Percentiles rank a stretch among this genome's conserved stretches.
Evolutionary conservation across 1,140 invertebrate species (phyloP).

Genomic region (Stratiolaelaps scimitus): DNA sequence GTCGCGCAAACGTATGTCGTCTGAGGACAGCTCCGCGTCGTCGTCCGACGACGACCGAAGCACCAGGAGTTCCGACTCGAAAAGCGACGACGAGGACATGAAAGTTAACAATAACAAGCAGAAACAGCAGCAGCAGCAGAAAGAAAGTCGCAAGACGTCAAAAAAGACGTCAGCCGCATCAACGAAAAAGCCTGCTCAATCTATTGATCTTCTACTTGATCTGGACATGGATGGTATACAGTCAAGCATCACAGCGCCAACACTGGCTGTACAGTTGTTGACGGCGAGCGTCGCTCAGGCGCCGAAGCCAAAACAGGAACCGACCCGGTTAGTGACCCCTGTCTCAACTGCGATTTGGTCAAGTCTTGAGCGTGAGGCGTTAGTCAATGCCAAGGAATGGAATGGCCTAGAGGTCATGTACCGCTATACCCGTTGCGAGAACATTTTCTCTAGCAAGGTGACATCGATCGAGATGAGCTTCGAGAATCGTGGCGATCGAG

Average conservation of each 20-base stretch:
- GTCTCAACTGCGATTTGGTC: constrained; percentile 4
- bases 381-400: constrained; percentile 33
- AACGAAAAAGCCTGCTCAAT: constrained; percentile 39
- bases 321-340: constrained; percentile 17
- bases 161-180: constrained; percentile 31
- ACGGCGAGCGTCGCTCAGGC: constrained; percentile 36
- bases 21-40: background rate
- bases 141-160: constrained; percentile 31
- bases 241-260: constrained; percentile 30
- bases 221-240: constrained; percentile 56
- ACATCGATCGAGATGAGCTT: constrained; percentile 68
- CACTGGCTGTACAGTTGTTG: constrained; percentile 29
- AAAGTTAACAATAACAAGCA: constrained; percentile 36
- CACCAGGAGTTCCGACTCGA: constrained; percentile 35
- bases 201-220: constrained; percentile 68
- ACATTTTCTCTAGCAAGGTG: constrained; percentile 72
- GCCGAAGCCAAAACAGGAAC: constrained; percentile 36
- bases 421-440: constrained; percentile 64
- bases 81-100: constrained; percentile 37
- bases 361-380: background rate
- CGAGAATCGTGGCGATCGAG: constrained; percentile 55
- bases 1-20: background rate
- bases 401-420: constrained; percentile 59
- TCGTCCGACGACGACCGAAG: constrained; percentile 34
- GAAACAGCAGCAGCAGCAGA: constrained; percentile 40